phyloP scores from a whole-genome alignment of 2,888 invertebrate genomes.

The Gasteruption jaculator region DNA sequence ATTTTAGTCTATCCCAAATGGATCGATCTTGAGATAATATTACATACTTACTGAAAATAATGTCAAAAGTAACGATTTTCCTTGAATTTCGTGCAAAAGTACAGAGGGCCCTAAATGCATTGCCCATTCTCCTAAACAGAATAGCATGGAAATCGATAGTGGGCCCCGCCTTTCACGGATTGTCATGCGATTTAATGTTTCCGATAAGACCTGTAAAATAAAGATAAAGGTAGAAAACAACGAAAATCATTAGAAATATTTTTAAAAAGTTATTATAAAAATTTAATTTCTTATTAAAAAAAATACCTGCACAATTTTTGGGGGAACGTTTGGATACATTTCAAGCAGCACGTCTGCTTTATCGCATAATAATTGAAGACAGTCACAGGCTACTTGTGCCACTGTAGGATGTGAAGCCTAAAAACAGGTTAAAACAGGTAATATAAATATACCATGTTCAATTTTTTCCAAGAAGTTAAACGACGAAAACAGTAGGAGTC shows the following conservation, averaged over 20 bases:
- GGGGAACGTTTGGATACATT: conserved; percentile 70
- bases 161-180: conserved; percentile 53
- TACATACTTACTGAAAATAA: conserved; percentile 69
- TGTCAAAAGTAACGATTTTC: conserved; percentile 59
- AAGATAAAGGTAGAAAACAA: conserved; percentile 6
- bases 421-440: conserved; percentile 21
- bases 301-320: conserved; percentile 57
- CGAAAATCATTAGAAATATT: conserved; percentile 2
- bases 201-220: conserved; percentile 49
- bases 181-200: conserved; percentile 55
- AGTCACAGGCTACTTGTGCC: conserved; percentile 80
- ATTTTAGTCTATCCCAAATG: too few relatives aligned
- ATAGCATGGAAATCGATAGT: conserved; percentile 74
- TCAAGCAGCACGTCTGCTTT: conserved; percentile 69
- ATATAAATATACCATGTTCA: too few relatives aligned
- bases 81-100: conserved; percentile 58
- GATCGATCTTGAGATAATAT: too few relatives aligned
- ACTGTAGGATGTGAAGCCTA: conserved; percentile 57
- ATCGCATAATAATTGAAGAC: conserved; percentile 72
- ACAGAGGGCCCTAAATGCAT: conserved; percentile 74
- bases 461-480: too few relatives aligned
- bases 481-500: background rate
- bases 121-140: conserved; percentile 92
- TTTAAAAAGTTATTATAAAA: conserved; percentile 4
- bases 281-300: background rate